These are phyloP conservation scores for Dipodomys ordii DNA, from an alignment of 2,113 vertebrate species.

Conservation along the genomic window DNA sequence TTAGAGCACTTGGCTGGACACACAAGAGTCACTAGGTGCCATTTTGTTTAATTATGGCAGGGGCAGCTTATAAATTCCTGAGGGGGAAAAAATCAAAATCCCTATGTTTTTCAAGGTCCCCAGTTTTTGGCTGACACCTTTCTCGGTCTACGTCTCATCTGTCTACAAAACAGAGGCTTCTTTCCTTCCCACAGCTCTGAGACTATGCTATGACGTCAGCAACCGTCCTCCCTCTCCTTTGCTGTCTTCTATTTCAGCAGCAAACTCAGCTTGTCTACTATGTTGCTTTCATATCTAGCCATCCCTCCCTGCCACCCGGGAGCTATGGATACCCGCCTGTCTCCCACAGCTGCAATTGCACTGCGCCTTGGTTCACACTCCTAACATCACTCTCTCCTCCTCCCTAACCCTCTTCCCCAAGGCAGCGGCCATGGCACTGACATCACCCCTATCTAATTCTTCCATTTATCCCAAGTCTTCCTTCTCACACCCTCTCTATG, in stretches of 20 bases:
- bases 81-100: neutral
- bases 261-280: neutral
- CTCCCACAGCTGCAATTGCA: neutral
- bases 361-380: neutral
- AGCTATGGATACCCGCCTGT: neutral
- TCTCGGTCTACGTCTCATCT: neutral
- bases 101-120: neutral
- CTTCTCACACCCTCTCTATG: neutral
- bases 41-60: neutral
- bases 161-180: neutral
- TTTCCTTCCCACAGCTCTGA: neutral
- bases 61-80: neutral
- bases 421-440: neutral
- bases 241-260: neutral
- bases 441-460: neutral
- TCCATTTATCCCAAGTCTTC: neutral
- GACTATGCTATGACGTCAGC: neutral
- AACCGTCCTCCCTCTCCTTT: neutral
- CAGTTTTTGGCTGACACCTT: neutral
- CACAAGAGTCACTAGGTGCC: neutral
- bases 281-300: neutral
- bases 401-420: neutral
- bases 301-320: neutral
- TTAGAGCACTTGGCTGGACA: neutral
- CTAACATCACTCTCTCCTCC: neutral